These are phyloP conservation scores for Galerucella pusilla DNA, from an alignment of 2,888 invertebrate species.

Conservation along the genomic window DNA sequence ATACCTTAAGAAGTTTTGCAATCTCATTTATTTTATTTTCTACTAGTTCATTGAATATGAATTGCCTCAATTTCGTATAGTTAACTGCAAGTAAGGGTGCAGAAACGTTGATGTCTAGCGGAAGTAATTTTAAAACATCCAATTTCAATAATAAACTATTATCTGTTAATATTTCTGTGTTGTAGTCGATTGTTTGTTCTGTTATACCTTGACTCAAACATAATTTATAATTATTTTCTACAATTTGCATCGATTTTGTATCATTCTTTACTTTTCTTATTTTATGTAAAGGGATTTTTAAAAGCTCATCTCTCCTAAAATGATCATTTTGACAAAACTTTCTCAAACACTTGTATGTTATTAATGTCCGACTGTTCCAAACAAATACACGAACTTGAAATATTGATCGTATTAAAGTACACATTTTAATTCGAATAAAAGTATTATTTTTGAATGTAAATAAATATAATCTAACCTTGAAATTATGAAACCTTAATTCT, in stretches of 20 bases:
- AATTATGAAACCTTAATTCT: too few species aligned
- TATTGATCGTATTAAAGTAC: too few species aligned
- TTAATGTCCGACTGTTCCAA: too few species aligned
- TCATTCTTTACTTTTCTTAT: neutral
- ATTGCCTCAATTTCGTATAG: slow-evolving; percentile 40
- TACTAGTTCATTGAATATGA: slow-evolving; percentile 43
- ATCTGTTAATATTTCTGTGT: slow-evolving; percentile 56
- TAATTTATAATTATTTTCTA: slow-evolving; percentile 52
- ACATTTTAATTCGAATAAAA: too few species aligned
- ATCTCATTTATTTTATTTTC: slow-evolving; percentile 47
- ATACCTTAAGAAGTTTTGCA: slow-evolving; percentile 52
- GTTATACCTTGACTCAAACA: slow-evolving; percentile 50
- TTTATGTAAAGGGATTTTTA: neutral
- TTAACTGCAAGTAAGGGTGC: slow-evolving; percentile 52
- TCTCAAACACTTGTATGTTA: too few species aligned
- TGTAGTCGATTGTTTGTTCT: slow-evolving; percentile 49
- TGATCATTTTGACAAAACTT: too few species aligned
- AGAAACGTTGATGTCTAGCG: slow-evolving; percentile 52
- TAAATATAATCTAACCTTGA: too few species aligned
- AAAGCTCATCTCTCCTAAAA: neutral
- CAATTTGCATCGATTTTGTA: slow-evolving; percentile 14
- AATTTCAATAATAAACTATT: slow-evolving; percentile 51
- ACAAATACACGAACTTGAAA: too few species aligned
- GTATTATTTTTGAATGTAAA: too few species aligned
- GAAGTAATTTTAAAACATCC: slow-evolving; percentile 49